Evolutionary conservation across 2,888 invertebrate genomes (phyloP), one percentile per base, ranked within the genome.

Genomic region (Hipparchia semele): DNA sequence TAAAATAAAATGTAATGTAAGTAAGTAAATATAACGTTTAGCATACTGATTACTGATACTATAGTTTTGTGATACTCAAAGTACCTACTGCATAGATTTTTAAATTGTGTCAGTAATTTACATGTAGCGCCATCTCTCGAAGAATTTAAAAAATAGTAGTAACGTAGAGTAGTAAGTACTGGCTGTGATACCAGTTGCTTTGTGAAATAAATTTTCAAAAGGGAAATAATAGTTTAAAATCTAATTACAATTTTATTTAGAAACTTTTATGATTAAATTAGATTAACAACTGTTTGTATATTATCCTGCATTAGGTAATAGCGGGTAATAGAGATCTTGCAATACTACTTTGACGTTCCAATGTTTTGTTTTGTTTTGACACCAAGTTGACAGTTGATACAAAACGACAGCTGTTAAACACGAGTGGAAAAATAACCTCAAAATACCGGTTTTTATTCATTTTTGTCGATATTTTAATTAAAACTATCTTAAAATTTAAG

Each of bases 401-500:
- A 39, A 39, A 39, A 39, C 58, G 12, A 9, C 56, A 45, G 59
- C 39, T 49, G 56, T 33, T 72, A 58, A 66, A 73, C 66, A 60
- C 53, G 60, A 72, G 56, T 65, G 64, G 64, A 66, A 65, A 68
- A 65, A 68, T 77, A 78, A 76, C 78, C 77, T 76, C 46, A 73
- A 71, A 73, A 9, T 69, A 62, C 54, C 60, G 67, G 58, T 68
- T 68, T 73, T 54, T 54, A 53, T 49, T 3, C 46, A 3, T 39
- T 12, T n/a, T 65, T 62, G 23, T 51, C 13, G 2, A 51, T 45
- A 62, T 9, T 54, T n/a, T 39, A 65, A 58, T 2, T 8, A 49
- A 46, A 56, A 61, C 6, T 46, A 51, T 8, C 39, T 10, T 10
- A 10, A 69, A 23, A 33, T 49, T 67, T 56, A 6, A 45, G 60